Conservation (phyloP, 2,113 vertebrate genomes). For the Chionodraco myersi region DNA sequence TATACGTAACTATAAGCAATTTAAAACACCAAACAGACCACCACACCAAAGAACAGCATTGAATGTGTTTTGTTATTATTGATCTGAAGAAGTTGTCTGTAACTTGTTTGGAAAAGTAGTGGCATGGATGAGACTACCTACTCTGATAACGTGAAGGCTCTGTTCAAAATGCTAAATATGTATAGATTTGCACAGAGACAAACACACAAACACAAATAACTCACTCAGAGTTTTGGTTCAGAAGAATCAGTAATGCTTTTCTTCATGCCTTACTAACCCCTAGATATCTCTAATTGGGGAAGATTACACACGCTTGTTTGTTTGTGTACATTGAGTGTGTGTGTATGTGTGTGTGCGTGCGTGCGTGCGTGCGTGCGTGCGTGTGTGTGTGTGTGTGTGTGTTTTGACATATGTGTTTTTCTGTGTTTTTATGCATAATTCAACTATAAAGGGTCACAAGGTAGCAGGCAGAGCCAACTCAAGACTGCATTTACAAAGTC, state of each 20-base stretch:
- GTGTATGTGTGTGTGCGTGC: not conserved
- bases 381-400: not conserved
- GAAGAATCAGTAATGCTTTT: conserved; percentile 53
- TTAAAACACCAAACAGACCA: no score
- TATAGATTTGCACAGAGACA: not conserved
- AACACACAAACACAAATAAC: conserved; percentile 4
- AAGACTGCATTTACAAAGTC: conserved; percentile 31
- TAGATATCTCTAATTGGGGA: conserved; percentile 58
- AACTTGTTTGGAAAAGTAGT: not conserved
- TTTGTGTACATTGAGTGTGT: not conserved
- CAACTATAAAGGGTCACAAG: conserved; percentile 27
- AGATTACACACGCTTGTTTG: conserved; percentile 22
- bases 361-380: no score
- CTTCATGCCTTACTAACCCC: conserved; percentile 53
- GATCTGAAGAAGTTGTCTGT: not conserved
- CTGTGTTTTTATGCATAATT: conserved; percentile 4
- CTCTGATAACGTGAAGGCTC: not conserved
- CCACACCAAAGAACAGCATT: no score
- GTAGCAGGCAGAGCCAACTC: conserved; percentile 25
- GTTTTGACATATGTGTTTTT: conserved; percentile 2
- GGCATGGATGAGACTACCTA: not conserved
- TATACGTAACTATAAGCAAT: no score
- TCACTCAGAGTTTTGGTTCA: not conserved
- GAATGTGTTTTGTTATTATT: not conserved
- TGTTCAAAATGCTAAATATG: no score